Evolutionary conservation across 2,113 vertebrate genomes (phyloP).

Genomic region (Condylura cristata): DNA sequence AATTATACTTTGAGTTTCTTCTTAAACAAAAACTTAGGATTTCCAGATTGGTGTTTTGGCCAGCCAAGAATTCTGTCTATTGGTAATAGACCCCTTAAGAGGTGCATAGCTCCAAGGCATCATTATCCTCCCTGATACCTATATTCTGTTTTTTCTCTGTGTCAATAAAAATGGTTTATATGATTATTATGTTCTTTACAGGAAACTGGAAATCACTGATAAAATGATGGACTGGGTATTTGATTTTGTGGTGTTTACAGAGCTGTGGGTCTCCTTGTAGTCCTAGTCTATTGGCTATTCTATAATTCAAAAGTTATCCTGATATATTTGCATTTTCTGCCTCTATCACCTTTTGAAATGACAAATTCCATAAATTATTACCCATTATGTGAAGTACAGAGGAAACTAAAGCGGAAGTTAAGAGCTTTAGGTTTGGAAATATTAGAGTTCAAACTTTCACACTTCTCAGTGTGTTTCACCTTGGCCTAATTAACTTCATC

Average conservation of each 20-base stretch:
- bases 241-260: background rate
- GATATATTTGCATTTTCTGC: background rate
- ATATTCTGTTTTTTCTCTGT: background rate
- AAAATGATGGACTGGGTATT: background rate
- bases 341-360: background rate
- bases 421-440: slow-evolving; percentile 18
- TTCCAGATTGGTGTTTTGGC: background rate
- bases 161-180: background rate
- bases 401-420: background rate
- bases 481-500: background rate
- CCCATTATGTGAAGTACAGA: background rate
- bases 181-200: background rate
- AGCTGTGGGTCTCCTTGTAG: background rate
- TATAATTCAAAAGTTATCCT: background rate
- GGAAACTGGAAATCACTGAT: background rate
- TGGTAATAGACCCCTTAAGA: background rate
- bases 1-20: background rate
- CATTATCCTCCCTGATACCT: background rate
- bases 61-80: background rate
- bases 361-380: slow-evolving; percentile 8
- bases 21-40: background rate
- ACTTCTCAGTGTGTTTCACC: background rate
- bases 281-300: background rate
- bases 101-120: background rate
- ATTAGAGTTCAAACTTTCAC: background rate